Evolutionary conservation across 2,888 invertebrate species (phyloP), one percentile per base, ranked within the genome.

Genomic region (Pardosa pseudoannulata): DNA sequence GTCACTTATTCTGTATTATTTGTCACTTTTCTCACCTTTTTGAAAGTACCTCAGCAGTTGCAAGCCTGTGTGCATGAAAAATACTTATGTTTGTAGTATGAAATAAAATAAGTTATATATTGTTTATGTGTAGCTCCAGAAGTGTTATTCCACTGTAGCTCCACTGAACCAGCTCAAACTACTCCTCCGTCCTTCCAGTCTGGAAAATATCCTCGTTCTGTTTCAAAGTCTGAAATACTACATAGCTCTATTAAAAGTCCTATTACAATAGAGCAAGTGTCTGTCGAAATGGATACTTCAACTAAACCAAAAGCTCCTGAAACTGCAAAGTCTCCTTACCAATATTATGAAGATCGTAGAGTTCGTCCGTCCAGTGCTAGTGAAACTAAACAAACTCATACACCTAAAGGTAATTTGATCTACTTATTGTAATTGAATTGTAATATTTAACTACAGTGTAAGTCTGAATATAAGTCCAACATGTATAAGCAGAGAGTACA

Each of bases 231-330:
- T 7, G 87, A 87, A 31, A 75, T 76, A 5, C 70, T 76, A 0
- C 87, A 87, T 39, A 79, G 32, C 36, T 75, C 88, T n/a, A 76
- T 83, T 16, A 88, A 86, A 28, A 88, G 88, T 23, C 89, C 89
- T 16, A 79, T 88, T 31, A 88, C 85, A 29, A 85, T 88, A 28
- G 88, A 88, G 50, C 88, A 88, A 29, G 79, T 88, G n/a, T 67
- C 78, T 39, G 56, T 80, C 7, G 87, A 87, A 36, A 41, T 65
- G 1, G 39, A 79, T 13, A 28, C 46, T 6, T 28, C 50, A 36
- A 36, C 67, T n/a, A 78, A 78, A 23, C 13, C 74, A 3, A 74
- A 74, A 64, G 23, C 67, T 41, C 70, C 39, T 0, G 79, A 83
- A 28, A 71, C 64, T 13, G 16, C 71, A 39, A 85, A 80, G 28